Base-by-base conservation (phyloP, 2,797 vertebrate species). In the Hozukius guyotensis region DNA sequence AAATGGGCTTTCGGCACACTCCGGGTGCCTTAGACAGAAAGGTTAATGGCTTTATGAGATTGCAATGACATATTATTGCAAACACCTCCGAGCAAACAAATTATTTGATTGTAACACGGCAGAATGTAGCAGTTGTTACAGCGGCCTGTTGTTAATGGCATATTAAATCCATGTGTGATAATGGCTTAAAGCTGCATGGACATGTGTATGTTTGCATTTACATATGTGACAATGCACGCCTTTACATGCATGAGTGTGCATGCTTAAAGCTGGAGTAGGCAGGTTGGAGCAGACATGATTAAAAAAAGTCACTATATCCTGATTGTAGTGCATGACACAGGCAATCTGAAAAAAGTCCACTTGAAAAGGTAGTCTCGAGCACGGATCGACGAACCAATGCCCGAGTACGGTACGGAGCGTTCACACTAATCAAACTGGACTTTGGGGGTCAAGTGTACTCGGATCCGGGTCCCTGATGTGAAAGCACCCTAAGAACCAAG, bases 31-130 rank as follows among this genome's bases (percentile, higher is more conserved):
- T 63, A 53, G 77, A 79, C 75, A 66, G 81, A 89, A 88, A 93
- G 90, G 91, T 93, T 89, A 92, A 92, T 89, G 87, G 76, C 80
- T 92, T 91, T 60, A 82, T 88, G 87, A 89, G 87, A 89, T 79
- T 85, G 86, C 84, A 27, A 25, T 84, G 82, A 89, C 89, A 81
- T 77, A 81, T 89, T 85, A 87, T 75, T 81, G 84, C 88, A 90
- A 92, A 88, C 84, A 88, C 87, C 91, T 89, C 60, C 0, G 18
- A 77, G 88, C 82, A 87, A 88, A 90, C 82, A 88, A 87, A 91
- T 88, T 2, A 90, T 86, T 89, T 87, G 72, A 87, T 87, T 89
- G 81, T 36, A 83, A 62, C 78, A 82, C 75, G 0, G 11, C 49
- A 56, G 63, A 83, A 84, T 73, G 76, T 64, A 57, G 75, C 71